A percentile compares a stretch with the other conserved stretches of the same genome.
phyloP scores from a whole-genome alignment of 2,113 vertebrate species.

The Gymnobelideus leadbeateri region DNA sequence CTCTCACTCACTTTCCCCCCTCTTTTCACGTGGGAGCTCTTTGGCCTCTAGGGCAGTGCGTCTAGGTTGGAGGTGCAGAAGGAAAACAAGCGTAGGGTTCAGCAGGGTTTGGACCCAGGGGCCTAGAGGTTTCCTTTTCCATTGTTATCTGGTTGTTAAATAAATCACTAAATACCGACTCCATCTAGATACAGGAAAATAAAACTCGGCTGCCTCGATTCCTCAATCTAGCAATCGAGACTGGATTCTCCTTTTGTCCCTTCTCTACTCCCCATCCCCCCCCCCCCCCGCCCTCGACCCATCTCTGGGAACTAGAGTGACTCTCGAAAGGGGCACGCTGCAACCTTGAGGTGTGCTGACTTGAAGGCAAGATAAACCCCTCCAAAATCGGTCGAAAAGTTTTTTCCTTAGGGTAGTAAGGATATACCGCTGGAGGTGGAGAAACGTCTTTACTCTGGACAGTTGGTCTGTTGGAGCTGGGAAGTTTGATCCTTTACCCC shows the following conservation, averaged over 20 bases:
- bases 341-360: not conserved
- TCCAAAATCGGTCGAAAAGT: not conserved
- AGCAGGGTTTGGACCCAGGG: conserved; percentile 35
- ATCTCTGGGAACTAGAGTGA: not conserved
- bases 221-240: conserved; percentile 32
- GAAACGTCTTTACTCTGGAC: not conserved
- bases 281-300: not conserved
- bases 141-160: conserved; percentile 67
- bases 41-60: not conserved
- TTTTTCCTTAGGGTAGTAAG: not conserved
- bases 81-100: not conserved
- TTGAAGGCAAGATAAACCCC: not conserved
- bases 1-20: not conserved
- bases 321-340: rapidly evolving
- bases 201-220: not conserved
- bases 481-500: not conserved
- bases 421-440: not conserved
- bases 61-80: conserved; percentile 53
- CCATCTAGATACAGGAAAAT: conserved; percentile 36
- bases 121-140: not conserved
- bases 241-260: conserved; percentile 24
- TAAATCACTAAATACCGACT: conserved; percentile 55
- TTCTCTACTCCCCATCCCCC: not conserved
- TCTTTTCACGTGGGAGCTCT: conserved; percentile 48
- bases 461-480: not conserved